A percentile compares a stretch with the other conserved stretches of the same genome.
These are phyloP conservation scores for Anastrepha obliqua DNA, from an alignment of 1,140 invertebrate genomes.

Conservation along the genomic window DNA sequence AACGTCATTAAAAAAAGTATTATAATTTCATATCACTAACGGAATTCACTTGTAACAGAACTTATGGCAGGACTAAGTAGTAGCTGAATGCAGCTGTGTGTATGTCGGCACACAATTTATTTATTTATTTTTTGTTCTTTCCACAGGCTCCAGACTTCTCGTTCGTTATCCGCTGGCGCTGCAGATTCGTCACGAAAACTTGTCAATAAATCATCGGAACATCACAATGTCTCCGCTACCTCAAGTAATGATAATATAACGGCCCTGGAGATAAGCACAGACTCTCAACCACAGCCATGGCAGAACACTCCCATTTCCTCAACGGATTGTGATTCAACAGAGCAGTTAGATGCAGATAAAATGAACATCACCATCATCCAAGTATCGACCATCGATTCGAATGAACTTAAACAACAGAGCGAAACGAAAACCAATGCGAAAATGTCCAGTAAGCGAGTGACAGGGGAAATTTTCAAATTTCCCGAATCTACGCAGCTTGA, in stretches of 20 bases:
- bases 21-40: too few relatives aligned
- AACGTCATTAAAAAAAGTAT: too few relatives aligned
- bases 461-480: constrained; percentile 70
- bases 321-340: neutral
- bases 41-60: too few relatives aligned
- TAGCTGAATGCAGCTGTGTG: too few relatives aligned
- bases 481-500: constrained; percentile 66
- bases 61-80: too few relatives aligned
- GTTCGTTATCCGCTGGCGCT: constrained; percentile 69
- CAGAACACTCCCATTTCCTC: constrained; percentile 20
- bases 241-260: constrained; percentile 55
- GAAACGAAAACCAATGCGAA: constrained; percentile 56
- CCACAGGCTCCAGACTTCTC: constrained; percentile 69
- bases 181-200: constrained; percentile 64
- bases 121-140: neutral
- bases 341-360: constrained; percentile 44
- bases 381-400: constrained; percentile 64
- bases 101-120: too few relatives aligned
- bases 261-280: constrained; percentile 53
- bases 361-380: constrained; percentile 73
- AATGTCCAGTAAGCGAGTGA: constrained; percentile 39
- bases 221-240: neutral
- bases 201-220: neutral
- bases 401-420: constrained; percentile 37
- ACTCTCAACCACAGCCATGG: neutral